Percentiles rank a stretch among this genome's conserved stretches.
phyloP scores from a whole-genome alignment of 2,888 invertebrate genomes.

The Nomada ruficornis region DNA sequence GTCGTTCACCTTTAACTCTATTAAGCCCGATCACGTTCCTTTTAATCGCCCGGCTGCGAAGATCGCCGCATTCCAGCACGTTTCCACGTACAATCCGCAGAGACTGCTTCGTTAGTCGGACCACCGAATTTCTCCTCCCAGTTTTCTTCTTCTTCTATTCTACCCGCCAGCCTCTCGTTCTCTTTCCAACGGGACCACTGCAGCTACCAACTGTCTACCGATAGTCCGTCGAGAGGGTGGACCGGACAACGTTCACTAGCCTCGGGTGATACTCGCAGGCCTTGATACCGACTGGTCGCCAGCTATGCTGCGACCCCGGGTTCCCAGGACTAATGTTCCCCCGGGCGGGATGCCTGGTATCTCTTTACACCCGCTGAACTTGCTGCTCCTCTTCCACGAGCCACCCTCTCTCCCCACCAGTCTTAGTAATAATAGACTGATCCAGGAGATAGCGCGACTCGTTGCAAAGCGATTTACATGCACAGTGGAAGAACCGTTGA shows the following conservation, averaged over 20 bases:
- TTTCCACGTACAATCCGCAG: slow-evolving; percentile 33
- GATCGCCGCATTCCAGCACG: slow-evolving; percentile 20
- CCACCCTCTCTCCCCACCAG: slow-evolving; percentile 26
- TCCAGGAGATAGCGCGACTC: slow-evolving; percentile 74
- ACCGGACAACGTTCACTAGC: slow-evolving; percentile 41
- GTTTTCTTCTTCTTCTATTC: background rate
- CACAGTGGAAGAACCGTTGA: slow-evolving; percentile 80
- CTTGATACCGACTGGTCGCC: slow-evolving; percentile 59
- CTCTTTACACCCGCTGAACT: slow-evolving; percentile 57
- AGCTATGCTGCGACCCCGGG: slow-evolving; percentile 61
- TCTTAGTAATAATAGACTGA: slow-evolving; percentile 78
- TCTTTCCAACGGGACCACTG: slow-evolving; percentile 52
- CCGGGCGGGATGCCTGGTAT: slow-evolving; percentile 72
- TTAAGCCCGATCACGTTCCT: slow-evolving; percentile 51
- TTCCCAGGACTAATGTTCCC: slow-evolving; percentile 80
- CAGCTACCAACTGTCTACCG: slow-evolving; percentile 37
- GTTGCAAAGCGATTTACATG: slow-evolving; percentile 77
- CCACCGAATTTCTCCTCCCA: slow-evolving; percentile 27
- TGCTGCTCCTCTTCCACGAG: slow-evolving; percentile 17
- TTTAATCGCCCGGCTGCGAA: slow-evolving; percentile 38
- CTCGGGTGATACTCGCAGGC: slow-evolving; percentile 58
- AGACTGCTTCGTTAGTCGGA: slow-evolving; percentile 39
- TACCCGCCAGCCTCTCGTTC: background rate
- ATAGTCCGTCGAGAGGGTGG: slow-evolving; percentile 44
- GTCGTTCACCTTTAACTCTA: slow-evolving; percentile 21